Evolutionary conservation across 2,113 vertebrate species (phyloP).

Genomic region (Paracanthobrama guichenoti): DNA sequence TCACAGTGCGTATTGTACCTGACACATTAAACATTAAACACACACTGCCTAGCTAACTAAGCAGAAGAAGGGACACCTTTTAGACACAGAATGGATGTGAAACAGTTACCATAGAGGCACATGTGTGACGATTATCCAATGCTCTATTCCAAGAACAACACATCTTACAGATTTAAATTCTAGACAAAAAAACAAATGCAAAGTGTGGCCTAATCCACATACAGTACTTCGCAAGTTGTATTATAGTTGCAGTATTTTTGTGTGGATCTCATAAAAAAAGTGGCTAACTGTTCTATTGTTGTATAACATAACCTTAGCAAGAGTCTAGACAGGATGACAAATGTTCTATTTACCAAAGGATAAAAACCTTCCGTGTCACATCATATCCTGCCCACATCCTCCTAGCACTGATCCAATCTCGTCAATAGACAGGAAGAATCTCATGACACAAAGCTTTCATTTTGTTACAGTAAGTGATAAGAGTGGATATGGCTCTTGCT

Average conservation of each 20-base stretch:
- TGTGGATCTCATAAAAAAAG: slow-evolving; percentile 10
- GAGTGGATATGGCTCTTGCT: slow-evolving; percentile 2
- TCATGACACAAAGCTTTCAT: slow-evolving; percentile 26
- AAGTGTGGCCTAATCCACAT: background rate
- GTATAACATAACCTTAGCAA: background rate
- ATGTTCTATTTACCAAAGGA: slow-evolving; percentile 44
- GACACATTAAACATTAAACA: slow-evolving; percentile 48
- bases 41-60: background rate
- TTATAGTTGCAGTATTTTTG: background rate
- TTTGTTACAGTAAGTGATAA: background rate
- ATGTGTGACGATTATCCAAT: background rate
- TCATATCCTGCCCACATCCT: slow-evolving; percentile 45
- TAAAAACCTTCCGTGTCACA: slow-evolving; percentile 41
- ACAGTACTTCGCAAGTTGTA: background rate
- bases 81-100: slow-evolving; percentile 15
- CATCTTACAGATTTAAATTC: background rate
- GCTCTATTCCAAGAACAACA: slow-evolving; percentile 11
- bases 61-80: slow-evolving; percentile 1
- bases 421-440: slow-evolving; percentile 28
- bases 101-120: slow-evolving; percentile 2
- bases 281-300: background rate
- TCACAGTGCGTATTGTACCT: slow-evolving; percentile 27
- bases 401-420: slow-evolving; percentile 32
- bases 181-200: background rate
- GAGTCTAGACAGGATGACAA: slow-evolving; percentile 31